Percentiles rank a stretch among this genome's conserved stretches.
Conservation (phyloP, 2,113 vertebrate species). For the Petaurus breviceps region DNA sequence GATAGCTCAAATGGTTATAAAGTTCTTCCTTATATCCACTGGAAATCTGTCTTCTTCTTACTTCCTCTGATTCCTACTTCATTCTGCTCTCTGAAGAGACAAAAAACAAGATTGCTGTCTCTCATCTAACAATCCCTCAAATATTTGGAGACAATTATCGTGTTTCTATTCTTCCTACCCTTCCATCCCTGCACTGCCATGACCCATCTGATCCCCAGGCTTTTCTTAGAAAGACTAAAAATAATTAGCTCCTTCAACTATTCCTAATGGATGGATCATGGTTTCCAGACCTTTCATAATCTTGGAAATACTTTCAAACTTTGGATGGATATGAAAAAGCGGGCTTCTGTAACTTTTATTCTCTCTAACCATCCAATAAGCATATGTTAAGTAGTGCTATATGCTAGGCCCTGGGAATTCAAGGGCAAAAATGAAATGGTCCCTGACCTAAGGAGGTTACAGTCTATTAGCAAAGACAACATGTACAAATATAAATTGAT, state of each 20-base stretch:
- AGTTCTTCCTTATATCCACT: background rate
- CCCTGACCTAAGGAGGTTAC: background rate
- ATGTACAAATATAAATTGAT: background rate
- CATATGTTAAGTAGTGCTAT: background rate
- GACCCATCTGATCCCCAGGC: background rate
- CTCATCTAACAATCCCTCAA: constrained; percentile 7
- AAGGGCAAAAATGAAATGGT: background rate
- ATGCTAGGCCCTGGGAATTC: background rate
- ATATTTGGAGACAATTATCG: constrained; percentile 14
- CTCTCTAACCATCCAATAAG: background rate
- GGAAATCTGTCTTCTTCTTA: constrained; percentile 21
- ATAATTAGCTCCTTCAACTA: background rate
- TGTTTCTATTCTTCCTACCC: background rate
- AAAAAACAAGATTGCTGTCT: constrained; percentile 37
- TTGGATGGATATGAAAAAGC: background rate
- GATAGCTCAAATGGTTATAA: constrained; percentile 22
- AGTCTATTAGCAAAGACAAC: background rate
- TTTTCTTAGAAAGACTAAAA: background rate
- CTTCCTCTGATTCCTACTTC: constrained; percentile 25
- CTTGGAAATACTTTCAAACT: background rate
- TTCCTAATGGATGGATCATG: background rate
- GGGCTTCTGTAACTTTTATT: background rate
- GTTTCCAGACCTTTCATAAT: background rate
- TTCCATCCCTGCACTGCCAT: background rate
- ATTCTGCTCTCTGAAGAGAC: background rate